Base-by-base conservation (phyloP, 1,140 invertebrate genomes). In the Maniola jurtina region DNA sequence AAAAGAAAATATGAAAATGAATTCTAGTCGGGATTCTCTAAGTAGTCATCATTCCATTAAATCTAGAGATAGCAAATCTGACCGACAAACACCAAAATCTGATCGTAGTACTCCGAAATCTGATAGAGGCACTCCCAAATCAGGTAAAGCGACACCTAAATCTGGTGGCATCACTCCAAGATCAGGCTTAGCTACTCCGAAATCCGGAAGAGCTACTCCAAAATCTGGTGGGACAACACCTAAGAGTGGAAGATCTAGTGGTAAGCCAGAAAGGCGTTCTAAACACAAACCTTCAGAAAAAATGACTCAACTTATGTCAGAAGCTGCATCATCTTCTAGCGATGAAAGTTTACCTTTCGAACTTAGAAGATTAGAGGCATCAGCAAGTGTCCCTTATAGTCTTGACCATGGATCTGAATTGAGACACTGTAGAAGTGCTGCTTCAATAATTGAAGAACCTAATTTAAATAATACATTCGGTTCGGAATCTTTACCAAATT, bases 401-500 rank as follows among this genome's bases (percentile, higher is more conserved):
- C 79, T 93, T 10, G 92, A 93, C 72, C 88, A 90, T 62, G 83
- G 85, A n/a, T 82, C 87, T 42, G 91, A 92, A 70, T 75, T 94
- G 71, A 81, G 93, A 64, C 93, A 94, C 83, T 94, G 93, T 54
- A 90, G 93, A 79, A 94, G 93, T 79, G 93, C 93, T 40, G 92
- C 93, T 16, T 93, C 93, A 34, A 88, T 92, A 42, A 82, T 91
- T 64, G 91, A 92, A 61, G 91, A 92, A 76, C 75, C 86, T 40
- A 91, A 91, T 69, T 71, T 89, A 54, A 90, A 85, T 62, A 90
- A 84, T 71, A 87, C 79, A 10, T 88, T 91, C 61, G 90, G 90
- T 14, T 93, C 93, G 9, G 93, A 94, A 83, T 94, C 93, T 13
- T 79, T 94, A 70, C 93, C 93, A 3, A 94, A 94, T 82, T 82